These are phyloP conservation scores for Hedychridium roseum DNA, from an alignment of 2,888 invertebrate species.

Conservation along the genomic window DNA sequence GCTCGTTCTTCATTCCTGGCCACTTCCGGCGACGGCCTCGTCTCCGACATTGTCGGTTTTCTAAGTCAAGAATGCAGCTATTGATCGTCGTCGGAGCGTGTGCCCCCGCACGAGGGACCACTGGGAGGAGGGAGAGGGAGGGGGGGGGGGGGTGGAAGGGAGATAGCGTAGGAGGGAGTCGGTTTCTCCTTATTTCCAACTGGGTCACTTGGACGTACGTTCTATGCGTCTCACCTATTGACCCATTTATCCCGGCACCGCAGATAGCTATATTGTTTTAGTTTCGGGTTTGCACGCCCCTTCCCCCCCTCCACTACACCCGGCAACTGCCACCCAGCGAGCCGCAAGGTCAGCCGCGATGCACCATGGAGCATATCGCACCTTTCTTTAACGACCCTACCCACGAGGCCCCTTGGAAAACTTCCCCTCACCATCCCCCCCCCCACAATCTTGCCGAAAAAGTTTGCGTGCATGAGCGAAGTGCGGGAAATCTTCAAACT, in stretches of 20 bases:
- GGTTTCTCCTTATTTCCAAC: constrained; percentile 28
- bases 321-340: too few relatives aligned
- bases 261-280: constrained; percentile 27
- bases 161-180: constrained; percentile 1
- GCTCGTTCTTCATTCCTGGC: too few relatives aligned
- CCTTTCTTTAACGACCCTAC: too few relatives aligned
- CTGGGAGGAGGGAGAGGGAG: too few relatives aligned
- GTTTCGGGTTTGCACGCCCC: constrained; percentile 16
- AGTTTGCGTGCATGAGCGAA: too few relatives aligned
- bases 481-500: too few relatives aligned
- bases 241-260: constrained; percentile 33
- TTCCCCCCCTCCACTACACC: constrained; percentile 3
- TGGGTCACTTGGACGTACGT: constrained; percentile 34
- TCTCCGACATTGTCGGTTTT: constrained; percentile 42
- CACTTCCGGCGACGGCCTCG: not conserved
- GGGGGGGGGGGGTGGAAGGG: constrained; percentile 1
- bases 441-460: too few relatives aligned
- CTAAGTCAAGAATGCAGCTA: constrained; percentile 44
- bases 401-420: too few relatives aligned
- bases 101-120: constrained; percentile 8
- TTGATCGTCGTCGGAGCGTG: constrained; percentile 26
- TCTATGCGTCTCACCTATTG: constrained; percentile 39
- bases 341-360: too few relatives aligned
- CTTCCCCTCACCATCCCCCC: too few relatives aligned
- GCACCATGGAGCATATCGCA: too few relatives aligned